Evolutionary conservation across 2,113 vertebrate species (phyloP).

Genomic region (Myodes glareolus): DNA sequence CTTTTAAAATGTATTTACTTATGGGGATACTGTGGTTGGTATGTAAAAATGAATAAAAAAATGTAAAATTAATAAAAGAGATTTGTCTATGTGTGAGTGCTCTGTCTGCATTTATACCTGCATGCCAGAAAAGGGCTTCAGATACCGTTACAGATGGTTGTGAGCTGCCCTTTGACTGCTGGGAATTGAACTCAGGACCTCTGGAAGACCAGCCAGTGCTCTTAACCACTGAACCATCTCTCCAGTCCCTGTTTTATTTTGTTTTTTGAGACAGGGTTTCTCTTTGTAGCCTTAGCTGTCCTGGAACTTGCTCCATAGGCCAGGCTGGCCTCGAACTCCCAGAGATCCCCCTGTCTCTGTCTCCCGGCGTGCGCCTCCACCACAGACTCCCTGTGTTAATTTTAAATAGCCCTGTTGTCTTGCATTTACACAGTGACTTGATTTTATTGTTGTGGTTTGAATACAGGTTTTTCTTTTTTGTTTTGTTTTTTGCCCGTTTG

Average conservation of each 20-base stretch:
- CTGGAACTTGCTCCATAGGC: not conserved
- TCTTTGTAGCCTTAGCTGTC: not conserved
- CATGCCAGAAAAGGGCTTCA: not conserved
- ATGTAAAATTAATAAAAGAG: too few relatives aligned
- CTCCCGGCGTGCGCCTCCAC: rapidly evolving
- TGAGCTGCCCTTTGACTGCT: not conserved
- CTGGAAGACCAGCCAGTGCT: not conserved
- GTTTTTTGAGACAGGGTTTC: not conserved
- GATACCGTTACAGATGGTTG: not conserved
- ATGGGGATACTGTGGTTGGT: too few relatives aligned
- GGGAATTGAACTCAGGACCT: not conserved
- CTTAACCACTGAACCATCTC: not conserved
- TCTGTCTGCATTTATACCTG: not conserved
- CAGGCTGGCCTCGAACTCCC: not conserved
- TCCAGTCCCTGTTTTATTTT: not conserved
- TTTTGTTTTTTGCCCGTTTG: not conserved
- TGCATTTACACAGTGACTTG: not conserved
- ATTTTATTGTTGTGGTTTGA: not conserved
- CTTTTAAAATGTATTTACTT: not conserved
- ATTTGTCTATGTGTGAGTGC: not conserved
- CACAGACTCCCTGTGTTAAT: not conserved
- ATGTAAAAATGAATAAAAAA: too few relatives aligned
- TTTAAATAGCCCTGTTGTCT: not conserved
- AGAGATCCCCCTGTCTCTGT: not conserved
- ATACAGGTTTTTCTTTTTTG: not conserved